These are phyloP conservation scores for Tragopan temminckii DNA, from an alignment of 2,797 vertebrate species.

Conservation along the genomic window DNA sequence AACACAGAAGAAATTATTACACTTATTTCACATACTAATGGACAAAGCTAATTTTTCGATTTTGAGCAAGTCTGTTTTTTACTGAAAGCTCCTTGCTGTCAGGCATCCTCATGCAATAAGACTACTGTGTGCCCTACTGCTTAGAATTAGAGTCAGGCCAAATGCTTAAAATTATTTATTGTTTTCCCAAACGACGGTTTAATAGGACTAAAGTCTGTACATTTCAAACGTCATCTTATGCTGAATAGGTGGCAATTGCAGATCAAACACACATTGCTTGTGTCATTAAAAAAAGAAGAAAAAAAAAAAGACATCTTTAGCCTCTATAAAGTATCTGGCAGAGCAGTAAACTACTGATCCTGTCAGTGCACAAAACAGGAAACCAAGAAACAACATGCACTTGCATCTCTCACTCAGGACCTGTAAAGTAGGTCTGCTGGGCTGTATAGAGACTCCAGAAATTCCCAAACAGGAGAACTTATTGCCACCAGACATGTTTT, in stretches of 20 bases:
- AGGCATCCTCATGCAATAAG: not conserved
- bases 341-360: not conserved
- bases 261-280: not conserved
- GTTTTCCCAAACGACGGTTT: not conserved
- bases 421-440: not conserved
- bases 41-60: not conserved
- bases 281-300: not conserved
- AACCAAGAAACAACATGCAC: fast-evolving
- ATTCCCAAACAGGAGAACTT: not conserved
- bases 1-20: not conserved
- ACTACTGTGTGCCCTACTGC: not conserved
- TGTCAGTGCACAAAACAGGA: not conserved
- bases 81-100: not conserved
- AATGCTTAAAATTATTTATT: not conserved
- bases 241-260: not conserved
- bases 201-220: not conserved
- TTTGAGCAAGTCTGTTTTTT: not conserved
- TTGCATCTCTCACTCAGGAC: not conserved
- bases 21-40: not conserved
- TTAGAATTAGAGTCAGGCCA: not conserved
- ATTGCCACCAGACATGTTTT: not conserved
- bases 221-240: conserved; percentile 27
- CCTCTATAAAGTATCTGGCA: not conserved
- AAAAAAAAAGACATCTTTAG: not conserved
- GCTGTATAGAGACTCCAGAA: fast-evolving